Percentiles rank a stretch among this genome's conserved stretches.
Evolutionary conservation across 2,797 vertebrate species (phyloP).

Genomic region (Sebastes kiyomatsui): DNA sequence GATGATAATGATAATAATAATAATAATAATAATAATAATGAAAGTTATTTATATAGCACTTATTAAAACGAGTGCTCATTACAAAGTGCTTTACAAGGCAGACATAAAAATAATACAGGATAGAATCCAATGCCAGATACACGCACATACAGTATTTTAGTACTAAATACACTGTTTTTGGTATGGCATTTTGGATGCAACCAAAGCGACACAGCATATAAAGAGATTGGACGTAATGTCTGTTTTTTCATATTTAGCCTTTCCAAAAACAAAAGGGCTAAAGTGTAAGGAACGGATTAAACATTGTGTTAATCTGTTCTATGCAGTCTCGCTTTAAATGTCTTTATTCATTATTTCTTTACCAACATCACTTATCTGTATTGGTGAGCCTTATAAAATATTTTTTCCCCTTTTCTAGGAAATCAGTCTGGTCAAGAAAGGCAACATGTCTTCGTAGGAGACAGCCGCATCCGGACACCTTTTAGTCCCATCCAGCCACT

Average conservation of each 20-base stretch:
- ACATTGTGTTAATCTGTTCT: not conserved
- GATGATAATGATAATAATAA: too few relatives aligned
- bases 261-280: not conserved
- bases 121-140: too few relatives aligned
- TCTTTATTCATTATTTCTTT: not conserved
- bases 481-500: slow-evolving; percentile 47
- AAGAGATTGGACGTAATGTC: not conserved
- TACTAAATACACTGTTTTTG: too few relatives aligned
- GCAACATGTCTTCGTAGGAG: slow-evolving; percentile 58
- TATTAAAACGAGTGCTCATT: too few relatives aligned
- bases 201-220: not conserved
- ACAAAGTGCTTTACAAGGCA: too few relatives aligned
- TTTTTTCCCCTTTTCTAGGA: slow-evolving; percentile 58
- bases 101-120: too few relatives aligned
- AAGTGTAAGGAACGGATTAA: not conserved
- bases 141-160: too few relatives aligned
- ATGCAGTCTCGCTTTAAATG: not conserved
- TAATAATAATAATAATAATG: too few relatives aligned
- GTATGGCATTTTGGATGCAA: too few relatives aligned
- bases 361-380: not conserved
- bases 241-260: not conserved
- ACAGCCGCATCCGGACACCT: not conserved
- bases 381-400: not conserved
- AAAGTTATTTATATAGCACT: too few relatives aligned
- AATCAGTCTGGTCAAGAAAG: slow-evolving; percentile 74